phyloP scores from a whole-genome alignment of 2,888 invertebrate genomes.

The Drosophila longiperda region DNA sequence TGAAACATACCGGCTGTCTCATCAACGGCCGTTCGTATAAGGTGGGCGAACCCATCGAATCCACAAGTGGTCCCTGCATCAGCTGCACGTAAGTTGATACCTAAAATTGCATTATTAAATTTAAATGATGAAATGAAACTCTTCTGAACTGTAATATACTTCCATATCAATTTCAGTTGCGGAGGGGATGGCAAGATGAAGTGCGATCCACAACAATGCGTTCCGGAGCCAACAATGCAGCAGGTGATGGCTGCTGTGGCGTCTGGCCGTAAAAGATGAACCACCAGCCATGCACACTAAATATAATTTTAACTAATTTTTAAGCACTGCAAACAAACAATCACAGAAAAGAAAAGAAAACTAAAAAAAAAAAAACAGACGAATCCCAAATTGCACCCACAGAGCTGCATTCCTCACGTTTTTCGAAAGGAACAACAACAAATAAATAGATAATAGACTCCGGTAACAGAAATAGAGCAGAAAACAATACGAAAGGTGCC shows the following conservation, averaged over 20 bases:
- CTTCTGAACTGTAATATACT: neutral
- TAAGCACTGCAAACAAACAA: constrained; percentile 79
- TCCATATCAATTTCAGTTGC: constrained; percentile 86
- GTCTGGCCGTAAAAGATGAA: constrained; percentile 89
- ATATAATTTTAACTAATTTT: constrained; percentile 82
- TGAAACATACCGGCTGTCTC: constrained; percentile 90
- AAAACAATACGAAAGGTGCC: constrained; percentile 52
- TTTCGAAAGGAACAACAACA: constrained; percentile 48
- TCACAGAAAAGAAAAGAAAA: constrained; percentile 55
- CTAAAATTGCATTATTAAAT: neutral
- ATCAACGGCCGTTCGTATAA: constrained; percentile 93
- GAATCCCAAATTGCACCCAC: constrained; percentile 64
- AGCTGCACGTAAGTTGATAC: constrained; percentile 94
- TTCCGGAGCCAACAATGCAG: constrained; percentile 94
- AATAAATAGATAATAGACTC: constrained; percentile 35
- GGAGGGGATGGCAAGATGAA: constrained; percentile 97
- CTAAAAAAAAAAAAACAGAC: constrained; percentile 31
- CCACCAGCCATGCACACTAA: constrained; percentile 83
- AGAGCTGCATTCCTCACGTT: constrained; percentile 67
- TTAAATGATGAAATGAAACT: neutral
- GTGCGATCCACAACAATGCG: constrained; percentile 95
- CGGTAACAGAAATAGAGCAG: constrained; percentile 30
- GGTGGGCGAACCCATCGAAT: constrained; percentile 93
- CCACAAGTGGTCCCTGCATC: constrained; percentile 96
- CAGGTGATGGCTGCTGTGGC: constrained; percentile 95